Evolutionary conservation across 1,140 invertebrate species (phyloP).

Genomic region (Drosophila funebris): DNA sequence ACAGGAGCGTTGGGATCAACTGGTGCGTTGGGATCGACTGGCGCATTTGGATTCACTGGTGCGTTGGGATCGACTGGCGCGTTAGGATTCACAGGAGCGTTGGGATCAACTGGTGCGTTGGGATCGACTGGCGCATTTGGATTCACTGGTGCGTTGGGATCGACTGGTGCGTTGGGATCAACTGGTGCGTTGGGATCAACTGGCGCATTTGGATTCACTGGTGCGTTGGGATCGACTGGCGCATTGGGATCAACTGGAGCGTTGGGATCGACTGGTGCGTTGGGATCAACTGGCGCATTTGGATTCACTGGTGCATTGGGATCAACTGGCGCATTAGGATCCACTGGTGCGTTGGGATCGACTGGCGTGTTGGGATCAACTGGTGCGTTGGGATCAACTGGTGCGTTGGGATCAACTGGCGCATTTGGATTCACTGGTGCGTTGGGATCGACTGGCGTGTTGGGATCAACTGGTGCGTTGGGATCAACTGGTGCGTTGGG

Average conservation of each 20-base stretch:
- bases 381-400: conserved; percentile 13
- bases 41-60: conserved; percentile 4
- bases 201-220: conserved; percentile 22
- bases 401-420: conserved; percentile 7
- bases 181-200: conserved; percentile 24
- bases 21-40: conserved; percentile 13
- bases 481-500: conserved; percentile 18
- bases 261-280: conserved; percentile 16
- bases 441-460: conserved; percentile 15
- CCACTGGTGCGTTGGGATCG: neutral
- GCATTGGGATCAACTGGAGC: conserved; percentile 27
- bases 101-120: conserved; percentile 7
- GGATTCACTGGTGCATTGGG: conserved; percentile 12
- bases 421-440: conserved; percentile 14
- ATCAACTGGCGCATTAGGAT: conserved; percentile 4
- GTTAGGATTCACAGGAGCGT: conserved; percentile 26
- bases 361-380: conserved; percentile 12
- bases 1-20: conserved; percentile 24
- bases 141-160: conserved; percentile 30
- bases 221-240: conserved; percentile 21
- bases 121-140: conserved; percentile 16
- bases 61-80: conserved; percentile 20
- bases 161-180: conserved; percentile 11
- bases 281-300: conserved; percentile 21
- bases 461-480: conserved; percentile 18